These are phyloP conservation scores for Philypnodon macrostomus DNA, from an alignment of 2,797 vertebrate species.

Conservation along the genomic window DNA sequence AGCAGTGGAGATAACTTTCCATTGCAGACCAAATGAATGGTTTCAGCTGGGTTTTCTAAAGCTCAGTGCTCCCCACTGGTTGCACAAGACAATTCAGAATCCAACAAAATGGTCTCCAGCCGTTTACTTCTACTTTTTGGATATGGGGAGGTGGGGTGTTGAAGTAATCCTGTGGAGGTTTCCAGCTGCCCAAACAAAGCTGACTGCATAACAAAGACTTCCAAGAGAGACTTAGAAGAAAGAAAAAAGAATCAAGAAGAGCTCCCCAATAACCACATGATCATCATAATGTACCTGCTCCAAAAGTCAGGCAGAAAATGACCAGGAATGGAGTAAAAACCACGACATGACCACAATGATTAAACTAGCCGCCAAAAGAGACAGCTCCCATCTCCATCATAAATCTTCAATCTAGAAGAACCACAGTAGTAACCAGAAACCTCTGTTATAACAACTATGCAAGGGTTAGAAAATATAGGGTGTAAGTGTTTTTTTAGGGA, in stretches of 20 bases:
- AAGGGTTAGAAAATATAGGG: too few species aligned
- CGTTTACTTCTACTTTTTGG: slow-evolving; percentile 52
- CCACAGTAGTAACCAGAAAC: slow-evolving; percentile 50
- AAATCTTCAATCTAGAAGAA: slow-evolving; percentile 59
- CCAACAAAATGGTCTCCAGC: slow-evolving; percentile 49
- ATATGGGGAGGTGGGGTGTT: slow-evolving; percentile 49
- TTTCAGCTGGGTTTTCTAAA: slow-evolving; percentile 27
- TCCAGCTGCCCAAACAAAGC: slow-evolving; percentile 83
- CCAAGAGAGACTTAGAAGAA: slow-evolving; percentile 47
- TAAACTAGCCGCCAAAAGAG: slow-evolving; percentile 37
- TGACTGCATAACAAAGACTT: slow-evolving; percentile 68
- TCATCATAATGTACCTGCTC: slow-evolving; percentile 67
- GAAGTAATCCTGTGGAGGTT: slow-evolving; percentile 62
- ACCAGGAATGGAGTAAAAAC: slow-evolving; percentile 53
- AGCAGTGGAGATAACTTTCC: slow-evolving; percentile 24
- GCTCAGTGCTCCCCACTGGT: slow-evolving; percentile 24
- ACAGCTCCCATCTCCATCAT: slow-evolving; percentile 43
- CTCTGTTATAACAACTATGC: slow-evolving; percentile 17
- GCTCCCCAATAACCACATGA: slow-evolving; percentile 40
- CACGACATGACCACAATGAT: slow-evolving; percentile 63
- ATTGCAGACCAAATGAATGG: slow-evolving; percentile 38
- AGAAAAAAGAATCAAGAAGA: slow-evolving; percentile 23
- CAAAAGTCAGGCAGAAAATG: slow-evolving; percentile 28
- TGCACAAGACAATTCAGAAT: slow-evolving; percentile 40
- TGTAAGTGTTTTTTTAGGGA: too few species aligned